These are phyloP conservation scores for Urocolius indicus DNA, from an alignment of 2,113 vertebrate species.

Conservation along the genomic window DNA sequence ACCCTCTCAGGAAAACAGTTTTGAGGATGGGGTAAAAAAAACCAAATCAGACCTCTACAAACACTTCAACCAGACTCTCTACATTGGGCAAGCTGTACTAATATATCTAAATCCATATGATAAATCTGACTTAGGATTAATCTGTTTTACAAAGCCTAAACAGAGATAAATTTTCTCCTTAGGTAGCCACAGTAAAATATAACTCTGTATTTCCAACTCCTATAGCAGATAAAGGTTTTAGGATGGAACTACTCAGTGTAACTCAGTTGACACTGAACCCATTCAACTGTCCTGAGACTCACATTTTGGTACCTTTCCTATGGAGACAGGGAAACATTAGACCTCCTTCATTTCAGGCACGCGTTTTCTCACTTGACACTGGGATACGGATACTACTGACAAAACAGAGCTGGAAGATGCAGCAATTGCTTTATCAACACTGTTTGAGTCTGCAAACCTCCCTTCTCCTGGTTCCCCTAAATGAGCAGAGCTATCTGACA, in stretches of 20 bases:
- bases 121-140: background rate
- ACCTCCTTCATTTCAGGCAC: background rate
- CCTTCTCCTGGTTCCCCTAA: background rate
- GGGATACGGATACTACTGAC: rapidly evolving
- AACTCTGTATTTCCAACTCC: background rate
- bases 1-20: too few species aligned
- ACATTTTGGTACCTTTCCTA: background rate
- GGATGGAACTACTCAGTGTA: background rate
- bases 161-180: background rate
- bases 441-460: background rate
- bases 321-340: rapidly evolving
- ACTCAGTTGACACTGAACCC: background rate
- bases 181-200: background rate
- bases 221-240: background rate
- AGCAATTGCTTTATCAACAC: background rate
- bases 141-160: background rate
- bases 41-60: background rate
- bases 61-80: background rate
- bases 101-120: background rate
- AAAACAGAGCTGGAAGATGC: background rate
- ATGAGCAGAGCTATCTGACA: background rate
- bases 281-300: background rate
- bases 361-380: background rate
- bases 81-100: background rate
- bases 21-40: too few species aligned